A percentile compares a stretch with the other conserved stretches of the same genome.
phyloP scores from a whole-genome alignment of 2,888 invertebrate genomes.

The Diloba caeruleocephala region DNA sequence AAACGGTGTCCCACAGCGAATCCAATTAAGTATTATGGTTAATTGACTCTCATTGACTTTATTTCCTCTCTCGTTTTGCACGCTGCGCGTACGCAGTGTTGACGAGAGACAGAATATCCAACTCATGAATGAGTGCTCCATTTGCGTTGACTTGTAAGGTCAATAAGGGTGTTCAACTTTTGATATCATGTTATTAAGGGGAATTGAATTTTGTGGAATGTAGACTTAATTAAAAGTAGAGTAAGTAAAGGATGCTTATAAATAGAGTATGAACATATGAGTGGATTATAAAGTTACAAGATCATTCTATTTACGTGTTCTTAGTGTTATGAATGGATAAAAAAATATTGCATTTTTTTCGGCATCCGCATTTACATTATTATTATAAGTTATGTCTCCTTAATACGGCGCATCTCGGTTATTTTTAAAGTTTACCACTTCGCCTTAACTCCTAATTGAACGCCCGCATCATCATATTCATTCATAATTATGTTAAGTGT shows the following conservation, averaged over 20 bases:
- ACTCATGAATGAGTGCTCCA: constrained; percentile 74
- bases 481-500: constrained; percentile 23
- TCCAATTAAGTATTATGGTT: constrained; percentile 58
- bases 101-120: constrained; percentile 55
- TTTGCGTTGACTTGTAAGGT: constrained; percentile 79
- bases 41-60: constrained; percentile 73
- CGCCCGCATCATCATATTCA: constrained; percentile 40
- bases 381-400: no score
- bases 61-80: constrained; percentile 61
- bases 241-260: constrained; percentile 27
- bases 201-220: constrained; percentile 49
- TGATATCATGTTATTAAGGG: constrained; percentile 61
- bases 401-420: no score
- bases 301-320: not conserved
- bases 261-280: not conserved
- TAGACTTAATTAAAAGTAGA: constrained; percentile 17
- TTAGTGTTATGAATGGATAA: not conserved
- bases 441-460: constrained; percentile 28
- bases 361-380: not conserved
- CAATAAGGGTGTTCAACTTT: constrained; percentile 80
- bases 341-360: not conserved
- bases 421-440: no score
- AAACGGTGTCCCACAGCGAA: constrained; percentile 50
- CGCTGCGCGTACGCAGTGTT: constrained; percentile 17
- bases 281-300: not conserved